These are phyloP conservation scores for Emys orbicularis DNA, from an alignment of 2,797 vertebrate species.

Conservation along the genomic window DNA sequence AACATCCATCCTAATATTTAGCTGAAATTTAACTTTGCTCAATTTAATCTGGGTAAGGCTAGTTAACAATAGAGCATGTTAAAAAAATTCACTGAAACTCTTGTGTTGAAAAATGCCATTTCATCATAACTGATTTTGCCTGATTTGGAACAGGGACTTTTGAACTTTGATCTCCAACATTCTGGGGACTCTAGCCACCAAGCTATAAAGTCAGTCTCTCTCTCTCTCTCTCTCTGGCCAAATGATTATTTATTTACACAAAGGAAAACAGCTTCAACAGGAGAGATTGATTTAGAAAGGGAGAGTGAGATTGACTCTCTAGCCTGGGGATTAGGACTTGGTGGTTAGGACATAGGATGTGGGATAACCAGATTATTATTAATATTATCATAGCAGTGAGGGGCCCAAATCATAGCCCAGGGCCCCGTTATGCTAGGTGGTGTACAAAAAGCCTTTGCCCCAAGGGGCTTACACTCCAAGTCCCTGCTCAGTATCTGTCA, in stretches of 20 bases:
- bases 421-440: neutral
- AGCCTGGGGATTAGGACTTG: neutral
- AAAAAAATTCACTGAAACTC: neutral
- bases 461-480: too few species aligned
- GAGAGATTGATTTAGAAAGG: too few species aligned
- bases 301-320: too few species aligned
- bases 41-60: neutral
- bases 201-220: too few species aligned
- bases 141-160: neutral
- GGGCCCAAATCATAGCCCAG: neutral
- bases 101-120: neutral
- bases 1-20: neutral
- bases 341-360: neutral
- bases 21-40: neutral
- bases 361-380: neutral
- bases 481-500: too few species aligned
- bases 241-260: too few species aligned
- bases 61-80: neutral
- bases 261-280: too few species aligned
- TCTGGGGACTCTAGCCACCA: too few species aligned
- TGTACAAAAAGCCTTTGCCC: too few species aligned
- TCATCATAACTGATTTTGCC: neutral
- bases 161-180: neutral
- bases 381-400: neutral
- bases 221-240: too few species aligned